These are phyloP conservation scores for Trinorchestia longiramus DNA, from an alignment of 1,140 invertebrate species.

Conservation along the genomic window DNA sequence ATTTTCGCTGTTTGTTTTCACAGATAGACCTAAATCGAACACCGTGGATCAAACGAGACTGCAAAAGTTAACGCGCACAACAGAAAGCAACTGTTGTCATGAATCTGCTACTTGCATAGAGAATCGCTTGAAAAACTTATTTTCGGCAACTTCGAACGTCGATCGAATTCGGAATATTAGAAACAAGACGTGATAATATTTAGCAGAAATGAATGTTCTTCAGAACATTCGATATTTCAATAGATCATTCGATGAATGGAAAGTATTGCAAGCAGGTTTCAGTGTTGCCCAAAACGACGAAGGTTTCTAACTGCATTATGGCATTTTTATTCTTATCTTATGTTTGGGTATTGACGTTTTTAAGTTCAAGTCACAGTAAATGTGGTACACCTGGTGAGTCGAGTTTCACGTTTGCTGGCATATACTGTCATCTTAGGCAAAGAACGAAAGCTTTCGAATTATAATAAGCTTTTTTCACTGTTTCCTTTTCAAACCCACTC, in stretches of 20 bases:
- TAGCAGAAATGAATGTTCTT: too few relatives aligned
- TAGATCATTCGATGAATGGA: neutral
- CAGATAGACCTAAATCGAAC: neutral
- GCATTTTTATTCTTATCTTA: too few relatives aligned
- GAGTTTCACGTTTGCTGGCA: too few relatives aligned
- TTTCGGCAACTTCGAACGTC: neutral
- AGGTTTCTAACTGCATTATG: too few relatives aligned
- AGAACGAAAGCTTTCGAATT: neutral
- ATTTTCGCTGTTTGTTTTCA: neutral
- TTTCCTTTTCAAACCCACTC: neutral
- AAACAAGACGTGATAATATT: too few relatives aligned
- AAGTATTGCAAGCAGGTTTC: neutral
- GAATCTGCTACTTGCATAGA: neutral
- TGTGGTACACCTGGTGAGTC: neutral
- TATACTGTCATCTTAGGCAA: neutral
- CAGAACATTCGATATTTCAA: too few relatives aligned
- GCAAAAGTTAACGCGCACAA: neutral
- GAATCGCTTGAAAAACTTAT: neutral
- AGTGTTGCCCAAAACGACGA: too few relatives aligned
- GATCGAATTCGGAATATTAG: neutral
- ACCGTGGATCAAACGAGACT: neutral
- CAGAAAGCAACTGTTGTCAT: neutral
- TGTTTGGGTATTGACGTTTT: neutral
- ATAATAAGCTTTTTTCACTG: neutral
- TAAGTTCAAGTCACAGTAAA: neutral